Conservation (phyloP, 2,113 vertebrate genomes). For the Cervus canadensis region DNA sequence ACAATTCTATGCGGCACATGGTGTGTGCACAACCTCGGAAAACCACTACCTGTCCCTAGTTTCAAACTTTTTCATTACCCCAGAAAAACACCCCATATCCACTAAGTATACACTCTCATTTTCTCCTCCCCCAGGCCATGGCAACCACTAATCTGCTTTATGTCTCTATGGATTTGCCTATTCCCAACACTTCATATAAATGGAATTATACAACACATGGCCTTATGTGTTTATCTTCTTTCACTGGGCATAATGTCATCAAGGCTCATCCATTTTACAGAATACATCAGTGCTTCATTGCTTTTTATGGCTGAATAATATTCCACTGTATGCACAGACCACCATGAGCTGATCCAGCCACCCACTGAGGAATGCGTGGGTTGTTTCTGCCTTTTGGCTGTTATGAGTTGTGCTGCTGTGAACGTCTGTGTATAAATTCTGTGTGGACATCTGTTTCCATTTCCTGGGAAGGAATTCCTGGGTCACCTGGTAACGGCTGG, state of each 20-base stretch:
- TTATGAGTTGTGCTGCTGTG: not conserved
- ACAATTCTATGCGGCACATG: not conserved
- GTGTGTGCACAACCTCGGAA: rapidly evolving
- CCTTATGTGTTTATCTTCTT: not conserved
- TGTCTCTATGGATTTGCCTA: not conserved
- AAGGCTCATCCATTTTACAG: rapidly evolving
- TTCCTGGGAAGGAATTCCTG: not conserved
- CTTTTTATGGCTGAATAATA: not conserved
- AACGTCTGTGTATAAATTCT: not conserved
- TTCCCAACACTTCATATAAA: not conserved
- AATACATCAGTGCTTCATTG: not conserved
- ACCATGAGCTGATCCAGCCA: rapidly evolving
- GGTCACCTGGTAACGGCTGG: not conserved
- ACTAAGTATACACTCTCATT: no score
- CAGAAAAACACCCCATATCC: not conserved
- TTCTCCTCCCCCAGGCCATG: not conserved
- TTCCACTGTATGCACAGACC: rapidly evolving
- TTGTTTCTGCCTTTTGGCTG: not conserved
- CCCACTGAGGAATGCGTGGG: not conserved
- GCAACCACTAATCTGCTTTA: not conserved
- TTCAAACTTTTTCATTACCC: not conserved
- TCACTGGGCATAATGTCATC: not conserved
- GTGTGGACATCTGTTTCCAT: not conserved
- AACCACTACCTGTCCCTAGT: not conserved
- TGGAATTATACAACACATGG: not conserved